These are phyloP conservation scores for Lysandra bellargus DNA, from an alignment of 2,888 invertebrate species.

Conservation along the genomic window DNA sequence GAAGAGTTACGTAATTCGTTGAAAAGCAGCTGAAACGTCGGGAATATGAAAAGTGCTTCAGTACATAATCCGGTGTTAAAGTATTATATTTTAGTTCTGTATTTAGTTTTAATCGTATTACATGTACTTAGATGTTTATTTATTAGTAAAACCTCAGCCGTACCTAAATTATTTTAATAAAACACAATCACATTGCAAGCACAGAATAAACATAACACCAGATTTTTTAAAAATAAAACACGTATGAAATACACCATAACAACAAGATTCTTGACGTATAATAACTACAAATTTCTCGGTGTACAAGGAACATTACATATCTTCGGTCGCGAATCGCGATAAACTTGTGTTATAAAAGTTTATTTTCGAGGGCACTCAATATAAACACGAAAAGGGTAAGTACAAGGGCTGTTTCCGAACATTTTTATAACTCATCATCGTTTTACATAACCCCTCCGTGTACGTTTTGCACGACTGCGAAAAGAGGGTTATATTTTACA, in stretches of 20 bases:
- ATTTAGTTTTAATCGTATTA: no score
- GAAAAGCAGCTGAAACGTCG: no score
- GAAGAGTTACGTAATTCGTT: no score
- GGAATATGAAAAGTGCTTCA: no score
- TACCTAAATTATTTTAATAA: no score
- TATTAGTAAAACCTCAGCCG: no score
- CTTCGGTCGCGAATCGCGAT: conserved; percentile 13
- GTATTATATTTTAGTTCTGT: no score
- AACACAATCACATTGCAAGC: background rate
- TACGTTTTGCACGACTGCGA: conserved; percentile 1
- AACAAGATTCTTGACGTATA: background rate
- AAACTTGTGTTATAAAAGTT: conserved; percentile 11
- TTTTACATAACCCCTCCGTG: background rate
- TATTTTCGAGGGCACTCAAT: conserved; percentile 16
- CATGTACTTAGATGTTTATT: no score
- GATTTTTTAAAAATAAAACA: background rate
- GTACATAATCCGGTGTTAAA: no score
- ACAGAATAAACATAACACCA: background rate
- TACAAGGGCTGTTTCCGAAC: conserved; percentile 3
- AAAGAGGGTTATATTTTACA: background rate
- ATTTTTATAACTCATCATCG: conserved; percentile 21
- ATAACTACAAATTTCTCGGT: background rate
- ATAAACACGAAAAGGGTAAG: conserved; percentile 9
- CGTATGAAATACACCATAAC: no score
- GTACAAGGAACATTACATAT: background rate